Evolutionary conservation across 2,888 invertebrate species (phyloP).

Genomic region (Zygaena filipendulae): DNA sequence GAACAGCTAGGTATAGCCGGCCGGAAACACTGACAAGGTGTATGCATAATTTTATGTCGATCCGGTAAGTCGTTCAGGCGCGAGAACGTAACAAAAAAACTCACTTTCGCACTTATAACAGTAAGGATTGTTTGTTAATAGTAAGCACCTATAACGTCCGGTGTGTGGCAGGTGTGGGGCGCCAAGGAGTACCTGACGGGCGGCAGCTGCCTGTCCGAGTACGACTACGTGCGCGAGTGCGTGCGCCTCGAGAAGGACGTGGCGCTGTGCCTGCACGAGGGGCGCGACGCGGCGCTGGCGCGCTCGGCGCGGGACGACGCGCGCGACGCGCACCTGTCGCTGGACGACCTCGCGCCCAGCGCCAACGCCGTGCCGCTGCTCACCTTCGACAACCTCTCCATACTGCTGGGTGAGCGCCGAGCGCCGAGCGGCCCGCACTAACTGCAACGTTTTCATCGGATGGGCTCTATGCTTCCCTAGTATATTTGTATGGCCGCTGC

Average conservation of each 20-base stretch:
- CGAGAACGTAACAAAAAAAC: no score
- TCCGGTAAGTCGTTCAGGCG: no score
- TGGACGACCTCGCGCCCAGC: slow-evolving; percentile 84
- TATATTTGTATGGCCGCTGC: no score
- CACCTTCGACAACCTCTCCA: slow-evolving; percentile 85
- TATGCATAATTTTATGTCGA: no score
- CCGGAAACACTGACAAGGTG: no score
- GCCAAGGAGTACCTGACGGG: slow-evolving; percentile 89
- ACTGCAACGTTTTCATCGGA: no score
- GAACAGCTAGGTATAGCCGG: no score
- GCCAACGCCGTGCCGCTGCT: slow-evolving; percentile 77
- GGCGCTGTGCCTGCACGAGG: slow-evolving; percentile 72
- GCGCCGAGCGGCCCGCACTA: no score
- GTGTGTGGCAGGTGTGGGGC: slow-evolving; percentile 79
- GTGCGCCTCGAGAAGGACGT: slow-evolving; percentile 93
- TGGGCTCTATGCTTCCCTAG: no score
- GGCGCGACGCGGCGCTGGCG: slow-evolving; percentile 75
- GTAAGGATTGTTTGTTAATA: no score
- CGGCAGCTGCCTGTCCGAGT: slow-evolving; percentile 85
- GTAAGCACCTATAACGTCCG: no score
- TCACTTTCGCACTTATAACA: no score
- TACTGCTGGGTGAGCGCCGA: slow-evolving; percentile 83
- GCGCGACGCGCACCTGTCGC: slow-evolving; percentile 75
- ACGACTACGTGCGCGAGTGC: slow-evolving; percentile 94
- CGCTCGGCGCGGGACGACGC: slow-evolving; percentile 86